Conservation (phyloP, 2,113 vertebrate genomes). For the Pachypanchax playfairii region DNA sequence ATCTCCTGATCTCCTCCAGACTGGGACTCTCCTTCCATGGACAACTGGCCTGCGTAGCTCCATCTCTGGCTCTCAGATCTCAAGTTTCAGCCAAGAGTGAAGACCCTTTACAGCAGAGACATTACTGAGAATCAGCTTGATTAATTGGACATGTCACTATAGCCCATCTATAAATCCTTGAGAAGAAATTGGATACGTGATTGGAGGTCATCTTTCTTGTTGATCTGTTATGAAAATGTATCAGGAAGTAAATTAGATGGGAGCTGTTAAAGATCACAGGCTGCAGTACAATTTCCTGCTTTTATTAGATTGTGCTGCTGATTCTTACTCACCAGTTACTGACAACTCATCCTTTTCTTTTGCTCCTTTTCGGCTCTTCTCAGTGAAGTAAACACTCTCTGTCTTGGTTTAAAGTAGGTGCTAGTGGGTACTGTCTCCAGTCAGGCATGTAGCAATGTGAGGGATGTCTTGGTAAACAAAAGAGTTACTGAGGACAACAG, state of each 20-base stretch:
- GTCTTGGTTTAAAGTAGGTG: conserved; percentile 57
- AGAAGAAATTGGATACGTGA: conserved; percentile 19
- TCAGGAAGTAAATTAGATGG: conserved; percentile 4
- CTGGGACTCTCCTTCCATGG: conserved; percentile 45
- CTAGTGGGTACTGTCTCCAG: conserved; percentile 74
- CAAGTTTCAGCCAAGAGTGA: conserved; percentile 62
- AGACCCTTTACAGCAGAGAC: conserved; percentile 30
- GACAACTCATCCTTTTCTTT: conserved; percentile 12
- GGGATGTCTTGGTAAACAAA: conserved; percentile 73
- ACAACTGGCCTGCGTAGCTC: conserved; percentile 60
- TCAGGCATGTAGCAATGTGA: conserved; percentile 67
- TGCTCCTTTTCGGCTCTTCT: conserved; percentile 12
- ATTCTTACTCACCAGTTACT: conserved; percentile 51
- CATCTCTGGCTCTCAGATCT: conserved; percentile 58
- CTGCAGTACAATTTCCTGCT: neutral
- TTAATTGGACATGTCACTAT: conserved; percentile 23
- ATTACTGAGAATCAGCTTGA: conserved; percentile 48
- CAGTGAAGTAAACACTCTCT: conserved; percentile 34
- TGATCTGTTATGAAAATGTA: conserved; percentile 31
- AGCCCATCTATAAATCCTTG: conserved; percentile 35
- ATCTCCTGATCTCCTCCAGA: conserved; percentile 73
- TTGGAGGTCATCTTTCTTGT: conserved; percentile 19
- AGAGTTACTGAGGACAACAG: conserved; percentile 71
- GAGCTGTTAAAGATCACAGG: neutral
- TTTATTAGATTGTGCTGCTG: neutral